A percentile compares a stretch with the other conserved stretches of the same genome.
Conservation (phyloP, 1,140 invertebrate species). For the Brachystomella parvula region DNA sequence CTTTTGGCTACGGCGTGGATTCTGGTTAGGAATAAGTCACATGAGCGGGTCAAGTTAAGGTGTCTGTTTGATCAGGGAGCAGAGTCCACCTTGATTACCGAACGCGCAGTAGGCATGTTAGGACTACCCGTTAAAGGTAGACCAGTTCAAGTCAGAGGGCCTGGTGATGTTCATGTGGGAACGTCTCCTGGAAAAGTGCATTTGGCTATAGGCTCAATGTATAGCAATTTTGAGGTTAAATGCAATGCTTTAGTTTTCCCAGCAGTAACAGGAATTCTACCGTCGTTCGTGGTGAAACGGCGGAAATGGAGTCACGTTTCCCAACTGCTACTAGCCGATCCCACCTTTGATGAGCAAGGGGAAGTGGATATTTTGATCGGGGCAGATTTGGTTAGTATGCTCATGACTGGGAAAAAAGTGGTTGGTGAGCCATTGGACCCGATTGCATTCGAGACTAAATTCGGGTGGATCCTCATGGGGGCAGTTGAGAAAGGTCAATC, state of each 20-base stretch:
- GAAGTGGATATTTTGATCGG: constrained; percentile 14
- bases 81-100: constrained; percentile 13
- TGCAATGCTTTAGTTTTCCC: not conserved
- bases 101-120: not conserved
- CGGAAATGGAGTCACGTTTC: not conserved
- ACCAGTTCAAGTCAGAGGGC: not conserved
- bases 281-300: not conserved
- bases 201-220: not conserved
- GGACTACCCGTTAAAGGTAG: not conserved
- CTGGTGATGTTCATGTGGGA: not conserved
- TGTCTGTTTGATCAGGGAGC: constrained; percentile 15
- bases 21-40: not conserved
- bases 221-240: not conserved
- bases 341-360: not conserved
- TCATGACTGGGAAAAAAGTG: not conserved
- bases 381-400: not conserved
- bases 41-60: not conserved
- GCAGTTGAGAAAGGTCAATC: constrained; percentile 18
- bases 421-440: not conserved
- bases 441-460: not conserved
- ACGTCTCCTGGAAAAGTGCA: not conserved
- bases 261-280: constrained; percentile 3
- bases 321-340: not conserved
- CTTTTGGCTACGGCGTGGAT: constrained; percentile 15
- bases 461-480: constrained; percentile 2